Conservation (phyloP, 2,113 vertebrate species). For the Sylvietta virens region DNA sequence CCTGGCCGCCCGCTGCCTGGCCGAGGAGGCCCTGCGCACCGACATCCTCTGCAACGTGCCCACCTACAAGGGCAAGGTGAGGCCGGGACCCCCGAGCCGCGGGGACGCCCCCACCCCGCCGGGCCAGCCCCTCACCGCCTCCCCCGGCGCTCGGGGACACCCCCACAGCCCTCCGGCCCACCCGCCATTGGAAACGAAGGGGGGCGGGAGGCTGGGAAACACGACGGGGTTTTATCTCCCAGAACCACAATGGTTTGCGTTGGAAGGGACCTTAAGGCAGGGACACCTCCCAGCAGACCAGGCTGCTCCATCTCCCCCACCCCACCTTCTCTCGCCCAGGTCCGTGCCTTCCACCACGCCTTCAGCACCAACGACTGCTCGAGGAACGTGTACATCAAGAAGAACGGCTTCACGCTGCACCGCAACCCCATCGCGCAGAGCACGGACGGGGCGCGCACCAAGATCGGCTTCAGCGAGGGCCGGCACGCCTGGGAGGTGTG, state of each 20-base stretch:
- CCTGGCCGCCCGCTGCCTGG: conserved; percentile 82
- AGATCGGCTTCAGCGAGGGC: conserved; percentile 96
- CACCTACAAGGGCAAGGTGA: conserved; percentile 93
- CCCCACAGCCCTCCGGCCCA: neutral
- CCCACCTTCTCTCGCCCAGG: conserved; percentile 61
- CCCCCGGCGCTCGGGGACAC: accelerated
- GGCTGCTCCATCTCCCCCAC: neutral
- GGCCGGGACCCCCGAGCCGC: neutral
- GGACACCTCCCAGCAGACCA: neutral
- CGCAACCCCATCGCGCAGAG: conserved; percentile 98
- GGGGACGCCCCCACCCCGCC: neutral
- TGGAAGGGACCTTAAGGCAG: neutral
- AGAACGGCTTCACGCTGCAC: conserved; percentile 97
- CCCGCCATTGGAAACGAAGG: neutral
- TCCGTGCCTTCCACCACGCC: conserved; percentile 91
- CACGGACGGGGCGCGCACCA: conserved; percentile 94
- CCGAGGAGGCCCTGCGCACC: conserved; percentile 90
- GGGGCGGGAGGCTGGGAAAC: neutral
- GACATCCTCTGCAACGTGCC: conserved; percentile 97
- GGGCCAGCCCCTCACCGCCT: neutral
- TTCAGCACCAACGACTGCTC: conserved; percentile 98
- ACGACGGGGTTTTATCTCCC: neutral
- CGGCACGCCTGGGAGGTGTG: conserved; percentile 98
- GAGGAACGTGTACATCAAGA: conserved; percentile 97
- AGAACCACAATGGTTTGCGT: neutral